Conservation (phyloP, 2,888 invertebrate species). For the Cryptus viduatorius region DNA sequence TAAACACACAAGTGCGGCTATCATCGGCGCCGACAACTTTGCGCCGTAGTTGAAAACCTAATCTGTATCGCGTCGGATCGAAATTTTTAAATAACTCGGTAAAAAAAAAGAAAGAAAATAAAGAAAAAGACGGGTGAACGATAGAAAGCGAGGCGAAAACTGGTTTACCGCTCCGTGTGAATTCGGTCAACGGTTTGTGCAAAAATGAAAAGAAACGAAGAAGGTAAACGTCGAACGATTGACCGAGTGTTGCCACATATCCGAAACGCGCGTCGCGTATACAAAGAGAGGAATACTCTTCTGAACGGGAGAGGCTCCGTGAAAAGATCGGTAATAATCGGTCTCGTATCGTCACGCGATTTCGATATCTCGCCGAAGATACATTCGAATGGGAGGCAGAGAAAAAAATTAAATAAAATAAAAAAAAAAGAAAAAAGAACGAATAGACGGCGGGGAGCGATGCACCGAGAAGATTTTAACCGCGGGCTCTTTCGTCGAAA, state of each 20-base stretch:
- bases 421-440: neutral
- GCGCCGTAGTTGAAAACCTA: too few species aligned
- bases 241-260: conserved; percentile 13
- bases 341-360: conserved; percentile 60
- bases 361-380: conserved; percentile 49
- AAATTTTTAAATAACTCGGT: neutral
- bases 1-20: conserved; percentile 65
- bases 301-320: conserved; percentile 4
- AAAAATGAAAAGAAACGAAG: conserved; percentile 2
- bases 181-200: neutral
- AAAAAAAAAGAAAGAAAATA: neutral
- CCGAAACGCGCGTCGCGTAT: neutral
- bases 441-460: conserved; percentile 10
- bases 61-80: too few species aligned
- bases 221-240: neutral
- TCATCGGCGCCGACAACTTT: conserved; percentile 38
- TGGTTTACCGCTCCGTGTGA: conserved; percentile 6
- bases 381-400: neutral
- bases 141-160: neutral
- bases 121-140: neutral
- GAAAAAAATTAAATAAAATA: neutral
- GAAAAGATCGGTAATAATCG: conserved; percentile 47
- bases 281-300: neutral
- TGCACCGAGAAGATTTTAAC: conserved; percentile 36
- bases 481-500: neutral